Evolutionary conservation across 2,113 vertebrate species (phyloP).

Genomic region (Tapirus terrestris): DNA sequence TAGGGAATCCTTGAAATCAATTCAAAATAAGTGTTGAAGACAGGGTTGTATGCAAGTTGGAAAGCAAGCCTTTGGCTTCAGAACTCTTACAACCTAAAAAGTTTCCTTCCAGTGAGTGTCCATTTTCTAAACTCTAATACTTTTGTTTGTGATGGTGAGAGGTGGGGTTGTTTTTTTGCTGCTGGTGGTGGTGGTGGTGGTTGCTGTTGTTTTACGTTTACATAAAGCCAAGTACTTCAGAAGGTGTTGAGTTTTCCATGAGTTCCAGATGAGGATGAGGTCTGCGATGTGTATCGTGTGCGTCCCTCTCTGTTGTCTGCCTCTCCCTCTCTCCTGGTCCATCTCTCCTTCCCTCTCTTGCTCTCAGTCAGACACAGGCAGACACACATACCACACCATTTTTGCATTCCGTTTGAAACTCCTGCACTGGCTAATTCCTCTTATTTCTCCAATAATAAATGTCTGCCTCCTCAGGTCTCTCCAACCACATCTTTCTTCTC

Average conservation of each 20-base stretch:
- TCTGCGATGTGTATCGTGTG: background rate
- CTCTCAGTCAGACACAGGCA: background rate
- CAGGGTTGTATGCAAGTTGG: background rate
- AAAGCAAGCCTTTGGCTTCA: background rate
- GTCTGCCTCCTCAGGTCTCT: background rate
- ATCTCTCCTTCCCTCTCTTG: background rate
- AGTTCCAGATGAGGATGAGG: background rate
- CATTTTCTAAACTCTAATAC: background rate
- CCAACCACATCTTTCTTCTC: background rate
- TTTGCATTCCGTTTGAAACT: background rate
- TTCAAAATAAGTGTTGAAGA: conserved; percentile 11
- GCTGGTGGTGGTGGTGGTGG: background rate
- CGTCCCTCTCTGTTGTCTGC: background rate
- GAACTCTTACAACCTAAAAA: background rate
- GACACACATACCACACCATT: background rate
- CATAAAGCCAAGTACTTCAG: background rate
- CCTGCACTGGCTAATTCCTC: background rate
- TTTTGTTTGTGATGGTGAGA: background rate
- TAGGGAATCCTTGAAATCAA: background rate
- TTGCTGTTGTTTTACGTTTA: background rate
- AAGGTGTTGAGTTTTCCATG: background rate
- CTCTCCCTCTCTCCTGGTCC: background rate
- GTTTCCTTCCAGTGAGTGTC: background rate
- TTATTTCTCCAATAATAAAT: background rate
- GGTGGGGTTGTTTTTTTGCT: background rate